Evolutionary conservation across 2,888 invertebrate genomes (phyloP), one percentile per base, ranked within the genome.

Genomic region (Epistrophella euchroma): DNA sequence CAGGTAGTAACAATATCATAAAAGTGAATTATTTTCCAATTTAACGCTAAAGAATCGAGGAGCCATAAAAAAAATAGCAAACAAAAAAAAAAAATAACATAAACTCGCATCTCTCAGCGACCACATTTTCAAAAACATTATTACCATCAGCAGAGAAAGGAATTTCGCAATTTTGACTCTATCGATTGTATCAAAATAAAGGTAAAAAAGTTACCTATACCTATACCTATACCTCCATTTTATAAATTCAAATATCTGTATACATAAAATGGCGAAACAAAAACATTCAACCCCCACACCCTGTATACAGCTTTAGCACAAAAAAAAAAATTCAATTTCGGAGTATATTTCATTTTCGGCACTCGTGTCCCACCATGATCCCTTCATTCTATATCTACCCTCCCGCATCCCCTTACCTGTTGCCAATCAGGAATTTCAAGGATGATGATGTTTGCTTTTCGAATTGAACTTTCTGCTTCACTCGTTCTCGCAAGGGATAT

Each of bases 11-110:
- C 19, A 62, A 81, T 25, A 83, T 70, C 74, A 74, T 71, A 58
- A 79, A 84, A 84, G 40, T 50, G 47, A 70, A 74, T 79, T 83
- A 68, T 70, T 68, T 83, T 78, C 70, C 71, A 82, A 82, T 78
- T 78, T 73, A 40, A 28, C 15, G 70, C 62, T 68, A 78, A 66
- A 56, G 11, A 22, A 28, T 22, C 17, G 58, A 62, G 11, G n/a
- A 32, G 19, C 32, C 13, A 32, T 32, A 47, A 45, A 32, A 32
- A 32, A 40, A 25, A 15, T 13, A 35, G n/a, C 9, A 22, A 37
- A 50, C 0, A 13, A 17, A 5, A 5, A 45, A 52, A 43, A 50
- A 28, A 17, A 45, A 64, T 10, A 28, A 40, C n/a, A 58, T 22
- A 9, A 13, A 11, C 10, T 22, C 37, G 5, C n/a, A n/a, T 22